These are phyloP conservation scores for Anolis apletophallus DNA, from an alignment of 2,797 vertebrate genomes.

Conservation along the genomic window DNA sequence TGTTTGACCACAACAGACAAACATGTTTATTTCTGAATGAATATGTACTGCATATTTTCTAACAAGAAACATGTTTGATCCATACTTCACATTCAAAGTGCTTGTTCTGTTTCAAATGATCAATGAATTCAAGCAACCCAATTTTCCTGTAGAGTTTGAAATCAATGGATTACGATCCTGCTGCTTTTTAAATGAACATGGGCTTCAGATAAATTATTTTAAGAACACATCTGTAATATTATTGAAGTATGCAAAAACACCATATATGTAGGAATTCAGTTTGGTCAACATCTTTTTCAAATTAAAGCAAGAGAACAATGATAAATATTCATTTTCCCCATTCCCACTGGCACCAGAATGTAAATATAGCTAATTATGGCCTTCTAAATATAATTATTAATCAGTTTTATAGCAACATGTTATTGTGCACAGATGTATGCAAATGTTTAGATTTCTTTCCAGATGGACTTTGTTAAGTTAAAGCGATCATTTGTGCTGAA, in stretches of 20 bases:
- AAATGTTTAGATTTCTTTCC: constrained; percentile 62
- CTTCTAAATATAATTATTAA: constrained; percentile 71
- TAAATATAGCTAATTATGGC: constrained; percentile 66
- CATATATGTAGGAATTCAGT: neutral
- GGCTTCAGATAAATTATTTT: constrained; percentile 20
- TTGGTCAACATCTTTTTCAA: constrained; percentile 53
- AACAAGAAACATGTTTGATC: constrained; percentile 31
- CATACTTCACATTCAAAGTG: neutral
- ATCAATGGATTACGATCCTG: constrained; percentile 8
- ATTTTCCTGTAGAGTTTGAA: constrained; percentile 18
- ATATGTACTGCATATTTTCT: neutral
- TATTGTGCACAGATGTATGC: constrained; percentile 57
- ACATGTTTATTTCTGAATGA: constrained; percentile 52
- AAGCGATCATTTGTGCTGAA: constrained; percentile 40
- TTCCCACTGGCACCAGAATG: constrained; percentile 59
- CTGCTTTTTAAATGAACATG: constrained; percentile 2
- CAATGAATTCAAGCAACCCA: constrained; percentile 20
- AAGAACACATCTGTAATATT: constrained; percentile 30
- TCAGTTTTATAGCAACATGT: constrained; percentile 65
- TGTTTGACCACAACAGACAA: constrained; percentile 39
- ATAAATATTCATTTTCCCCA: constrained; percentile 69
- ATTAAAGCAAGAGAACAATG: constrained; percentile 48
- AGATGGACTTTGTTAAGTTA: constrained; percentile 61
- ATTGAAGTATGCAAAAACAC: constrained; percentile 43
- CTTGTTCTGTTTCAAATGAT: constrained; percentile 46